Percentiles rank a stretch among this genome's conserved stretches.
Conservation (phyloP, 2,113 vertebrate genomes). For the Heloderma charlesbogerti region DNA sequence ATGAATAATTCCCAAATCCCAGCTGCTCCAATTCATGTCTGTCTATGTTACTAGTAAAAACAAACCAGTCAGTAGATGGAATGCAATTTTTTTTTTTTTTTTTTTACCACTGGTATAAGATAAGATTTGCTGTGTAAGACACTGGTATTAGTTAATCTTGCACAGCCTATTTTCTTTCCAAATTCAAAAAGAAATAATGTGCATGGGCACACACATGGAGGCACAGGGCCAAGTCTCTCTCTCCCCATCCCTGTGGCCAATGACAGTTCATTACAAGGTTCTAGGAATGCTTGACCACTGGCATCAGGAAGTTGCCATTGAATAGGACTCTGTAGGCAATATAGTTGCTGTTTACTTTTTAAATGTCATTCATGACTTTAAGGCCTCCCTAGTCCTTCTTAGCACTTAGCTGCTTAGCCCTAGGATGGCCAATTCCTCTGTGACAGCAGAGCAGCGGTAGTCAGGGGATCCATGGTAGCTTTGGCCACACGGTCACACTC, state of each 20-base stretch:
- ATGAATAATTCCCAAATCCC: neutral
- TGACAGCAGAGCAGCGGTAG: neutral
- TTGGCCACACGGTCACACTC: neutral
- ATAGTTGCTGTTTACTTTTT: neutral
- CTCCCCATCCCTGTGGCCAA: neutral
- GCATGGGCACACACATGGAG: neutral
- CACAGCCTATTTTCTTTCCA: neutral
- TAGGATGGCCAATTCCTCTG: neutral
- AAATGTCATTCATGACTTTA: neutral
- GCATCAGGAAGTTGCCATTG: neutral
- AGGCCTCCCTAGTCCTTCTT: neutral
- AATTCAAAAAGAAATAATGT: neutral
- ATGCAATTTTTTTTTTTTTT: no score
- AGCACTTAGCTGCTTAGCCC: neutral
- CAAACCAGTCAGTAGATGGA: neutral
- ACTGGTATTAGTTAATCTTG: neutral
- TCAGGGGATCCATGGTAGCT: neutral
- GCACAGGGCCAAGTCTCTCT: no score
- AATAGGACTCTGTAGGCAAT: neutral
- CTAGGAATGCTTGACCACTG: neutral
- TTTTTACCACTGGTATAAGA: neutral
- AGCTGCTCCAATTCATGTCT: neutral
- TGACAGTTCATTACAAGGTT: neutral
- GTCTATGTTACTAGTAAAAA: neutral
- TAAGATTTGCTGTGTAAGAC: neutral